These are phyloP conservation scores for Acleris holmiana DNA, from an alignment of 2,888 invertebrate genomes.

Conservation along the genomic window DNA sequence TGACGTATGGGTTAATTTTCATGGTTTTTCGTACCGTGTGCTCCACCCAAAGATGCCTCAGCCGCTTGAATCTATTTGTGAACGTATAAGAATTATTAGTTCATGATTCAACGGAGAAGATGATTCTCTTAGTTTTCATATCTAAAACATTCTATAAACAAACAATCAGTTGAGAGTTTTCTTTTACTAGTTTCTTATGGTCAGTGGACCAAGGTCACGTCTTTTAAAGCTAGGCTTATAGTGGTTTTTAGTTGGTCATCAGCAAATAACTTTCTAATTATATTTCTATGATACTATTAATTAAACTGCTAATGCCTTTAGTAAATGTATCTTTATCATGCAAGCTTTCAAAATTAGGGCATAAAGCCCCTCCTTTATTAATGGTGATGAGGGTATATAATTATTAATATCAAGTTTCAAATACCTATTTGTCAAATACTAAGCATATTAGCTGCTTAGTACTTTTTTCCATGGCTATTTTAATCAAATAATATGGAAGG, in stretches of 20 bases:
- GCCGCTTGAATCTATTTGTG: conserved; percentile 29
- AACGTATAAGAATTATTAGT: conserved; percentile 10
- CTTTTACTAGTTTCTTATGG: too few relatives aligned
- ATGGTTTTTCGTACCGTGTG: conserved; percentile 27
- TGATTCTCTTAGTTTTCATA: too few relatives aligned
- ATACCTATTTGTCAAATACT: too few relatives aligned
- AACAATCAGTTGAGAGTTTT: too few relatives aligned
- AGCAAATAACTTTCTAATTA: conserved; percentile 20
- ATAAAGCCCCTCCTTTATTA: conserved; percentile 31
- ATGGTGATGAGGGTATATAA: conserved; percentile 13
- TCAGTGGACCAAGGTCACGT: background rate
- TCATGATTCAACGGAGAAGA: conserved; percentile 1
- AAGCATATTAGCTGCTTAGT: too few relatives aligned
- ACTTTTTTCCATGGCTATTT: background rate
- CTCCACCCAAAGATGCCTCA: conserved; percentile 29
- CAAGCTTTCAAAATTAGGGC: conserved; percentile 20
- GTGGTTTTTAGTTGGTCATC: background rate
- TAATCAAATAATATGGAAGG: background rate
- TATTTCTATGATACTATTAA: conserved; percentile 6
- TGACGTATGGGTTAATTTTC: conserved; percentile 22
- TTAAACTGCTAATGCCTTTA: background rate
- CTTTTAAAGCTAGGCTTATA: background rate
- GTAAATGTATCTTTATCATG: conserved; percentile 28
- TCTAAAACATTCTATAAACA: too few relatives aligned
- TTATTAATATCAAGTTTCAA: conserved; percentile 5